phyloP scores from a whole-genome alignment of 2,888 invertebrate genomes.

The Ceraclea dissimilis region DNA sequence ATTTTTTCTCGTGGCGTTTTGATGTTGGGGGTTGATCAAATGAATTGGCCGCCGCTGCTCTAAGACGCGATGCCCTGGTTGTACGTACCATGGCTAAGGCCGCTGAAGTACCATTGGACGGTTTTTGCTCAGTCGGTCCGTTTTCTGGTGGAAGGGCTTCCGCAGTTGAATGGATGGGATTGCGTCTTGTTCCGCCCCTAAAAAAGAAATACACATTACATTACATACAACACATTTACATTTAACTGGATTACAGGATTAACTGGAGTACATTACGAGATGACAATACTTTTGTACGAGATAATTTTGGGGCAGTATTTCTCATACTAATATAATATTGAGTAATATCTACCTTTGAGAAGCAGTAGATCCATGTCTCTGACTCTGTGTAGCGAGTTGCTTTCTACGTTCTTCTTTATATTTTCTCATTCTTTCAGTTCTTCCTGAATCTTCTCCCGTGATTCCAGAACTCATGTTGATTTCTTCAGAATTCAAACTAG shows the following conservation, averaged over 20 bases:
- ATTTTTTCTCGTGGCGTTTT: conserved; percentile 2
- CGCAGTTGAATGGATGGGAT: not conserved
- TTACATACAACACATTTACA: no score
- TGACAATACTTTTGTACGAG: no score
- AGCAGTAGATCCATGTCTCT: not conserved
- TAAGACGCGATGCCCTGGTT: conserved; percentile 63
- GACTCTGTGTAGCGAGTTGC: conserved; percentile 46
- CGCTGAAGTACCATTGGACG: conserved; percentile 21
- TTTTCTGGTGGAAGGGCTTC: not conserved
- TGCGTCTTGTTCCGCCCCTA: no score
- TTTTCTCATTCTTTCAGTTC: conserved; percentile 57
- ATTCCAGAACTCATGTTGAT: conserved; percentile 12
- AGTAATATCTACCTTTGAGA: not conserved
- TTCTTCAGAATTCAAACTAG: conserved; percentile 7
- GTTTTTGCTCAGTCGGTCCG: not conserved
- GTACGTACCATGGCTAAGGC: conserved; percentile 49
- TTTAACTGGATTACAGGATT: no score
- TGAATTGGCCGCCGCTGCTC: conserved; percentile 44
- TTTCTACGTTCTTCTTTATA: conserved; percentile 67
- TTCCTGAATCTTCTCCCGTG: conserved; percentile 38
- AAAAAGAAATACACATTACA: no score
- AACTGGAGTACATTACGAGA: no score
- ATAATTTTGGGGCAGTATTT: no score
- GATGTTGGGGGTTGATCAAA: not conserved
- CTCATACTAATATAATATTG: not conserved